phyloP scores from a whole-genome alignment of 2,797 vertebrate species.

The Taeniopygia guttata region DNA sequence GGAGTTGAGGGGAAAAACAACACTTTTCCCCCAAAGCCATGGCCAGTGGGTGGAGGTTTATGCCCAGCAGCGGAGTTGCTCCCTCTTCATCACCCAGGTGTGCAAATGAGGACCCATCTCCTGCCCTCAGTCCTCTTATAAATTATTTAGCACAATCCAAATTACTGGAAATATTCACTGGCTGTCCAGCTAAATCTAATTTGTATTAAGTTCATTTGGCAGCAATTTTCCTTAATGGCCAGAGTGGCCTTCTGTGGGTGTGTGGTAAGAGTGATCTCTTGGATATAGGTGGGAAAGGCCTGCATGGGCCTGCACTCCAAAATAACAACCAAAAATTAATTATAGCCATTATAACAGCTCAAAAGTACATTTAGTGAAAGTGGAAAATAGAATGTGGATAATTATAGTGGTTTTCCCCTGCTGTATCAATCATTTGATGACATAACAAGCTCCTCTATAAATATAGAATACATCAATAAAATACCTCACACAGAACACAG shows the following conservation, averaged over 20 bases:
- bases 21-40: accelerated
- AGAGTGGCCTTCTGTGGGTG: background rate
- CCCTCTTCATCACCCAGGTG: background rate
- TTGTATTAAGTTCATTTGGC: background rate
- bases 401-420: background rate
- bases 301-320: background rate
- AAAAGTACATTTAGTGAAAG: background rate
- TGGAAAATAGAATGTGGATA: background rate
- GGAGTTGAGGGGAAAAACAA: background rate
- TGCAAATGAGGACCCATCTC: background rate
- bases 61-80: background rate
- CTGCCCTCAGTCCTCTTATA: background rate
- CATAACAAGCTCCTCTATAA: background rate
- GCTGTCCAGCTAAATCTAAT: background rate
- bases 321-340: background rate
- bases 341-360: background rate
- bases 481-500: background rate
- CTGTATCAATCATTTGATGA: background rate
- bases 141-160: background rate
- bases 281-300: background rate
- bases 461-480: background rate
- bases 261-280: background rate
- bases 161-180: background rate
- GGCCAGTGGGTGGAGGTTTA: background rate
- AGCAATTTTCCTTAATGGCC: background rate